These are phyloP conservation scores for Trichonephila inaurata DNA, from an alignment of 1,140 invertebrate species.

Conservation along the genomic window DNA sequence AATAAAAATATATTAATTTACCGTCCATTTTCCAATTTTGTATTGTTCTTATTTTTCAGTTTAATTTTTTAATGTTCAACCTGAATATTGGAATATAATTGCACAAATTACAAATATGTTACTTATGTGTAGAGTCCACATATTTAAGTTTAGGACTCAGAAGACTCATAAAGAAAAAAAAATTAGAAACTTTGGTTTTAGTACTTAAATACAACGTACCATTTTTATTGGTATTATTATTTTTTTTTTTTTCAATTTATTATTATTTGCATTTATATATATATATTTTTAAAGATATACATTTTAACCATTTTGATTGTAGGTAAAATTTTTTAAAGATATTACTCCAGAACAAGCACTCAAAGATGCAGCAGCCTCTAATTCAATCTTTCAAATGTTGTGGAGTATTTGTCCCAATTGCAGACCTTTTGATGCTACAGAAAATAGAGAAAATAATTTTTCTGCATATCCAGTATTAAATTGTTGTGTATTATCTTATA, in stretches of 20 bases:
- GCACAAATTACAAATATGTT: background rate
- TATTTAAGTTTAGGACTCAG: too few relatives aligned
- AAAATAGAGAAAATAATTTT: slow-evolving; percentile 1
- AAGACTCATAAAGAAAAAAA: too few relatives aligned
- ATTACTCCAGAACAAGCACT: slow-evolving; percentile 58
- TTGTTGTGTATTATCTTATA: slow-evolving; percentile 63
- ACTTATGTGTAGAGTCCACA: background rate
- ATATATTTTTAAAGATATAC: background rate
- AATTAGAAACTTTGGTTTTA: too few relatives aligned
- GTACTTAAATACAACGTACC: too few relatives aligned
- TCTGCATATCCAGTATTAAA: slow-evolving; percentile 60
- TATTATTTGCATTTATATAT: background rate
- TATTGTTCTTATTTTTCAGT: too few relatives aligned
- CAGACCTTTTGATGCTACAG: background rate
- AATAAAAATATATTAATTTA: too few relatives aligned
- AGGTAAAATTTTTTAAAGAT: slow-evolving; percentile 67
- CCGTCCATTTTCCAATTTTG: too few relatives aligned
- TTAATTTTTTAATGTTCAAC: too few relatives aligned
- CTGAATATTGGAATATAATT: too few relatives aligned
- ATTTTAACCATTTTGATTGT: background rate
- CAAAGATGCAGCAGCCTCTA: background rate
- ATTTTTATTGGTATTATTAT: too few relatives aligned
- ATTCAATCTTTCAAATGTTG: slow-evolving; percentile 43
- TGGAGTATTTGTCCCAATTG: slow-evolving; percentile 68
- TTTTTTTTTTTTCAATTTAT: too few relatives aligned